Base-by-base conservation (phyloP, 2,888 invertebrate genomes). In the Polietes domitor region DNA sequence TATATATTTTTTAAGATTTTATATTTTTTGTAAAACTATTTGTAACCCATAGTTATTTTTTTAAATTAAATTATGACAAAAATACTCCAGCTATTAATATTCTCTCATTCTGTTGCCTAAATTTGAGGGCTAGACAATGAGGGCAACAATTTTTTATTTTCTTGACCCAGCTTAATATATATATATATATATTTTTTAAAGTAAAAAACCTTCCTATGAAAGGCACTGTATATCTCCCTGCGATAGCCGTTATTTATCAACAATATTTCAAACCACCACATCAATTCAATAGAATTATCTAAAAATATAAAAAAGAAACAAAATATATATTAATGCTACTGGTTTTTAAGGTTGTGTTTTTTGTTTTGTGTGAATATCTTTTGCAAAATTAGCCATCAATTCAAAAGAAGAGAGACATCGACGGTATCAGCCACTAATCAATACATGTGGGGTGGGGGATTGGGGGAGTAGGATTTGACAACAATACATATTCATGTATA, bases 381-480 rank as follows among this genome's bases (percentile, higher is more conserved):
- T 37, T 21, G 68, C 68, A 68, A 43, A 41, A 68, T 68, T 43
- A 68, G 24, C 68, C 2, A 43, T 43, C 37, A 24, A 68, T 37
- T 68, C 61, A 61, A 19, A 61, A 0, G 28, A 61, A 15, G 1
- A 61, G 15, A 26, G 26, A 9, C 24, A 10, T 47, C 3, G 50
- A 19, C 58, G 9, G 7, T 15, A 58, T 1, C 53, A 53, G 5
- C 47, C 15, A 3, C 47, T n/a, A n/a, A 47, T 21, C 24, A 53
- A 53, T 21, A 21, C 4, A 53, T n/a, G 53, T 53, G 12, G 43
- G 43, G 41, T 5, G 41, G 15, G 41, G 12, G 41, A 32, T 41
- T n/a, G 41, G 10, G 41, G 41, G 6, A 41, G 41, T 41, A 41
- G 9, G 15, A 41, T 41, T 41, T 41, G 15, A 32, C 3, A 41